These are phyloP conservation scores for Chelmon rostratus DNA, from an alignment of 2,797 vertebrate genomes.

Conservation along the genomic window DNA sequence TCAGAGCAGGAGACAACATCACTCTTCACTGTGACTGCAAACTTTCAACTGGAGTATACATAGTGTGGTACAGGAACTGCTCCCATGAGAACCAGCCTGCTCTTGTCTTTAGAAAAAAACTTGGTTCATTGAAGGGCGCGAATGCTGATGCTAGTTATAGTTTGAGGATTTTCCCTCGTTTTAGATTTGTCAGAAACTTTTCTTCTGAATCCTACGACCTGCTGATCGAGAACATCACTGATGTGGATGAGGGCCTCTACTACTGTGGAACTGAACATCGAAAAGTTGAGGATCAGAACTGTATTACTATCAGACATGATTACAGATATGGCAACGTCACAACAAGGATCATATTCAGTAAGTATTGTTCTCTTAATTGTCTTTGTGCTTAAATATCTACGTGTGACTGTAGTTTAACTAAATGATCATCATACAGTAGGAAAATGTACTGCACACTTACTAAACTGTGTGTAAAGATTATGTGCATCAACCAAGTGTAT, in stretches of 20 bases:
- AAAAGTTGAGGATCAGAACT: rapidly evolving
- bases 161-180: neutral
- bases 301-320: rapidly evolving
- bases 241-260: constrained; percentile 59
- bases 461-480: neutral
- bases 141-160: rapidly evolving
- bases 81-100: constrained; percentile 62
- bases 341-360: constrained; percentile 43
- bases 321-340: constrained; percentile 22
- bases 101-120: constrained; percentile 21
- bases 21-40: constrained; percentile 67
- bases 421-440: neutral
- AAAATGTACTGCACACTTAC: neutral
- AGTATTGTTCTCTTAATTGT: constrained; percentile 16
- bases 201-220: constrained; percentile 56
- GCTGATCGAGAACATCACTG: constrained; percentile 54
- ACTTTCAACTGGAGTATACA: neutral
- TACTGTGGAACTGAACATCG: constrained; percentile 41
- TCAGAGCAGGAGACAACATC: constrained; percentile 59
- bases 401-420: neutral
- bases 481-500: neutral
- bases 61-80: constrained; percentile 68
- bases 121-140: rapidly evolving
- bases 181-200: neutral
- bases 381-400: neutral